Evolutionary conservation across 35 echinoderm and acorn worm genomes (phyloP).

Genomic region (Ptychodera flava): DNA sequence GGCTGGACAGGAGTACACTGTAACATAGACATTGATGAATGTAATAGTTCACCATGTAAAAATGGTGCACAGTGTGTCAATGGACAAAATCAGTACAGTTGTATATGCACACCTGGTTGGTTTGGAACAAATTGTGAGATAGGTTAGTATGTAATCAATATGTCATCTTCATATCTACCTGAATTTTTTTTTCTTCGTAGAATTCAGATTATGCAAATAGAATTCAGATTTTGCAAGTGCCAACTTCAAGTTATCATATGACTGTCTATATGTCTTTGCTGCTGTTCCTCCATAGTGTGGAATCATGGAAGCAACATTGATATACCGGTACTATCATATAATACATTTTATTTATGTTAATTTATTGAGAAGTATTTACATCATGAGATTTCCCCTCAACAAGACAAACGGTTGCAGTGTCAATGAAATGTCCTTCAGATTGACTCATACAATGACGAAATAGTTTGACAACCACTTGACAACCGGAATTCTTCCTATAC

Average conservation of each 20-base stretch:
- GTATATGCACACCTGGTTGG: constrained; percentile 11
- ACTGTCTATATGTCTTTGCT: too few species aligned
- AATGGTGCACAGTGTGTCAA: constrained; percentile 5
- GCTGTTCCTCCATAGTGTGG: too few species aligned
- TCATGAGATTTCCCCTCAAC: too few species aligned
- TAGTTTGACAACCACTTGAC: not conserved
- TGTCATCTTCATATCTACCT: not conserved
- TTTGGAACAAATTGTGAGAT: constrained; percentile 24
- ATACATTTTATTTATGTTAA: too few species aligned
- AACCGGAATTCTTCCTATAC: not conserved
- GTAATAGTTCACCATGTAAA: not conserved
- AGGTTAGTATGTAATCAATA: not conserved
- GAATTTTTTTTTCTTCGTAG: not conserved
- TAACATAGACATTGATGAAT: not conserved
- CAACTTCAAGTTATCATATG: not conserved
- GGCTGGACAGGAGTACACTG: not conserved
- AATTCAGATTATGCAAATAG: not conserved
- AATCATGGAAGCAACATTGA: too few species aligned
- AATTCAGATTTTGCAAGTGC: not conserved
- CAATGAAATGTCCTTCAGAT: not conserved
- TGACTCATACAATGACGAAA: not conserved
- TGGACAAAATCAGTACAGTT: not conserved
- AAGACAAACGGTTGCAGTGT: too few species aligned
- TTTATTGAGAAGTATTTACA: too few species aligned
- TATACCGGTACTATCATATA: too few species aligned